Conservation (phyloP, 2,888 invertebrate species). For the Ophion obscuratus region DNA sequence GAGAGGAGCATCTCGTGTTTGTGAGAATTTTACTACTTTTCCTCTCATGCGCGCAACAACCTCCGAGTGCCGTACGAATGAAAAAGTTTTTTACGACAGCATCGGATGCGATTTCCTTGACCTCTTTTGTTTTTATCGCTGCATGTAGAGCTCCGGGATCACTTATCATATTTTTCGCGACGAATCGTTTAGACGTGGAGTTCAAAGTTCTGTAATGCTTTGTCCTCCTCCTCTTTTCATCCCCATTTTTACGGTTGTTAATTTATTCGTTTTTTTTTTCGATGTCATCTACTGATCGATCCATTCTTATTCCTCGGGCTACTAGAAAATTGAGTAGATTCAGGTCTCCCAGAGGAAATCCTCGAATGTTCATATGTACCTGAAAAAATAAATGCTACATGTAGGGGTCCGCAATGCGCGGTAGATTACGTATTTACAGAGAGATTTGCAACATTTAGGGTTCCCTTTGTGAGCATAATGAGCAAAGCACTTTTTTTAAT, state of each 20-base stretch:
- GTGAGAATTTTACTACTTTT: constrained; percentile 28
- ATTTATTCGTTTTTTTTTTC: not conserved
- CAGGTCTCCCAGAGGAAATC: too few relatives aligned
- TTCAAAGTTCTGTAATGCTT: not conserved
- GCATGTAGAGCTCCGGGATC: not conserved
- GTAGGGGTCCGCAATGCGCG: too few relatives aligned
- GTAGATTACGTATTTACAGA: too few relatives aligned
- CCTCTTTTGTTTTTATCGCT: constrained; percentile 11
- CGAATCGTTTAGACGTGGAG: not conserved
- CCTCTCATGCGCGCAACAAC: constrained; percentile 12
- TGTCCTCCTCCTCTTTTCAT: not conserved
- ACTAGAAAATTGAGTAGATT: too few relatives aligned
- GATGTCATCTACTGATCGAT: too few relatives aligned
- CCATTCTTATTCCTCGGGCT: too few relatives aligned
- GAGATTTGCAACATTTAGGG: too few relatives aligned
- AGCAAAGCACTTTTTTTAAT: too few relatives aligned
- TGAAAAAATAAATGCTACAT: too few relatives aligned
- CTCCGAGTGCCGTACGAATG: not conserved
- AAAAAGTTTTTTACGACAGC: constrained; percentile 7
- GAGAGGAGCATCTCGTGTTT: constrained; percentile 11
- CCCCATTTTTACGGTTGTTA: not conserved
- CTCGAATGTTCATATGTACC: too few relatives aligned
- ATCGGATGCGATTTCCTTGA: constrained; percentile 16
- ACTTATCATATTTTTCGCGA: constrained; percentile 14
- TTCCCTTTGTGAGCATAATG: too few relatives aligned